Evolutionary conservation across 1,140 invertebrate genomes (phyloP).

Genomic region (Triops longicaudatus): DNA sequence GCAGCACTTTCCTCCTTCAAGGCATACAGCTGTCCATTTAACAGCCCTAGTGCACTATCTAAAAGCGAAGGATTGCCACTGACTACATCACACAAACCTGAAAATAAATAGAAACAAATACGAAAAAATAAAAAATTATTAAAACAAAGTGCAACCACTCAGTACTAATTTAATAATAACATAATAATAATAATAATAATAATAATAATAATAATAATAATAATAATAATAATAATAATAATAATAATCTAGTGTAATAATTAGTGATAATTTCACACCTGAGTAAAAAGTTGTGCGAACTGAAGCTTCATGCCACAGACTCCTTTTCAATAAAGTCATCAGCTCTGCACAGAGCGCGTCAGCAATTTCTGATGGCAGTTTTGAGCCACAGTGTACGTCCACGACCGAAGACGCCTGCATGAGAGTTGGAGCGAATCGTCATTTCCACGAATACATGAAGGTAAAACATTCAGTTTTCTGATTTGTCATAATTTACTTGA

Average conservation of each 20-base stretch:
- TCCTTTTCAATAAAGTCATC: background rate
- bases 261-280: background rate
- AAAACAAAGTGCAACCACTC: too few relatives aligned
- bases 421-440: background rate
- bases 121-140: too few relatives aligned
- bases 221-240: too few relatives aligned
- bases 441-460: background rate
- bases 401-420: background rate
- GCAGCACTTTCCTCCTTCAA: background rate
- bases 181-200: too few relatives aligned
- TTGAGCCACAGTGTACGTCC: background rate
- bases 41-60: background rate
- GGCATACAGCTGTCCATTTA: background rate
- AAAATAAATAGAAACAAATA: background rate
- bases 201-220: too few relatives aligned
- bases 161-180: too few relatives aligned
- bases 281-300: background rate
- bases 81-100: background rate
- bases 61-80: background rate
- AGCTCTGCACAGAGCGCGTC: background rate
- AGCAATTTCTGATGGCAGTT: background rate
- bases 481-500: background rate
- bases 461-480: background rate
- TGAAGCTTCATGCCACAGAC: background rate
- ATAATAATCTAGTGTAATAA: background rate